Evolutionary conservation across 2,113 vertebrate species (phyloP).

Genomic region (Ptychochromis oligacanthus): DNA sequence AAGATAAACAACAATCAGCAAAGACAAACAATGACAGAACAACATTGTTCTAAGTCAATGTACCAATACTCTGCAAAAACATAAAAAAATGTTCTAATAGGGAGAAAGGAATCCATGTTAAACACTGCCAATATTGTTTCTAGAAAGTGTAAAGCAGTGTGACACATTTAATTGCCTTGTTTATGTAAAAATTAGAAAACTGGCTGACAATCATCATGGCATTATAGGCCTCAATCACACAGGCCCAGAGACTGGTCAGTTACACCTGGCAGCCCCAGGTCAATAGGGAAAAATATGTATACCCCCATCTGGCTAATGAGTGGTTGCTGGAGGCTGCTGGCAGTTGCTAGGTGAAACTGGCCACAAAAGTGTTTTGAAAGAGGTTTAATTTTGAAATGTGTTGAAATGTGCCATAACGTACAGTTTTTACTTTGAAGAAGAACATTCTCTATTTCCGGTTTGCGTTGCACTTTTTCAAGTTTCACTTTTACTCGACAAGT

Average conservation of each 20-base stretch:
- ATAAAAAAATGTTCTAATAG: neutral
- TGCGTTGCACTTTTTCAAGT: neutral
- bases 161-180: neutral
- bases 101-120: neutral
- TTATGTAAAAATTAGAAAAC: neutral
- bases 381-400: neutral
- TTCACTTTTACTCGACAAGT: neutral
- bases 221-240: no score
- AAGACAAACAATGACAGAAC: constrained; percentile 31
- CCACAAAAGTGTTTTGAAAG: neutral
- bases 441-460: neutral
- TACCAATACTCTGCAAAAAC: neutral
- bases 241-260: no score
- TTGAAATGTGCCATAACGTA: no score
- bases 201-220: neutral
- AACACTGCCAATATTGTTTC: neutral
- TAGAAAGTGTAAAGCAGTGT: neutral
- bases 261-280: no score
- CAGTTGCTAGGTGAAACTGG: neutral
- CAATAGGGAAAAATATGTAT: no score
- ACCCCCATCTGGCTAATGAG: no score
- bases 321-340: neutral
- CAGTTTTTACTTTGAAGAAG: neutral
- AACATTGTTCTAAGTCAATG: neutral
- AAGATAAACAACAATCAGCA: constrained; percentile 43